Evolutionary conservation across 2,797 vertebrate species (phyloP).

Genomic region (Siniperca scherzeri): DNA sequence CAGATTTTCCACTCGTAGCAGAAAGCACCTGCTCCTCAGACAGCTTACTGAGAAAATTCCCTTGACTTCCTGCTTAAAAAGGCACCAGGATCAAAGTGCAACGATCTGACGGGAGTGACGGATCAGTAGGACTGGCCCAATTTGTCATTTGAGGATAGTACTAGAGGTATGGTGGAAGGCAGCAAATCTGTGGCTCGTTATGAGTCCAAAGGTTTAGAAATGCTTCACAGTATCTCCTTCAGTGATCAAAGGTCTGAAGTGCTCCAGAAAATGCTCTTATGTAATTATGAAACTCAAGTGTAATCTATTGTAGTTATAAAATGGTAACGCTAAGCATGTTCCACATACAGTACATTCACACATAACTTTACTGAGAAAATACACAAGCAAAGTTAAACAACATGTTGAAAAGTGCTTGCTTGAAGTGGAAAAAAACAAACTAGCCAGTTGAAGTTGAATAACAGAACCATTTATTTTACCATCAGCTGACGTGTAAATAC

Average conservation of each 20-base stretch:
- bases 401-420: not conserved
- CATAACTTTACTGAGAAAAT: not conserved
- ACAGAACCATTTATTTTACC: slow-evolving; percentile 86
- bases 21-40: not conserved
- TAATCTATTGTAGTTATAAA: slow-evolving; percentile 3
- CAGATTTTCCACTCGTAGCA: not conserved
- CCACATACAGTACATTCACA: not conserved
- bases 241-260: slow-evolving; percentile 50
- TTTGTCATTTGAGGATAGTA: slow-evolving; percentile 28
- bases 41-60: not conserved
- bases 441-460: slow-evolving; percentile 60
- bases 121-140: slow-evolving; percentile 35
- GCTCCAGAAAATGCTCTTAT: slow-evolving; percentile 11
- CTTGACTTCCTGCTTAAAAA: slow-evolving; percentile 65
- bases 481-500: slow-evolving; percentile 80
- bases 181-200: slow-evolving; percentile 29
- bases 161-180: not conserved
- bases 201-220: slow-evolving; percentile 80
- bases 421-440: slow-evolving; percentile 23
- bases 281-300: not conserved
- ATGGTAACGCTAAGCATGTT: not conserved
- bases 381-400: not conserved
- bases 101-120: slow-evolving; percentile 38
- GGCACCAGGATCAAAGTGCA: slow-evolving; percentile 81
- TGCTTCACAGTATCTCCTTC: slow-evolving; percentile 20